Evolutionary conservation across 2,113 vertebrate species (phyloP), one percentile per base, ranked within the genome.

Genomic region (Atractosteus spatula): DNA sequence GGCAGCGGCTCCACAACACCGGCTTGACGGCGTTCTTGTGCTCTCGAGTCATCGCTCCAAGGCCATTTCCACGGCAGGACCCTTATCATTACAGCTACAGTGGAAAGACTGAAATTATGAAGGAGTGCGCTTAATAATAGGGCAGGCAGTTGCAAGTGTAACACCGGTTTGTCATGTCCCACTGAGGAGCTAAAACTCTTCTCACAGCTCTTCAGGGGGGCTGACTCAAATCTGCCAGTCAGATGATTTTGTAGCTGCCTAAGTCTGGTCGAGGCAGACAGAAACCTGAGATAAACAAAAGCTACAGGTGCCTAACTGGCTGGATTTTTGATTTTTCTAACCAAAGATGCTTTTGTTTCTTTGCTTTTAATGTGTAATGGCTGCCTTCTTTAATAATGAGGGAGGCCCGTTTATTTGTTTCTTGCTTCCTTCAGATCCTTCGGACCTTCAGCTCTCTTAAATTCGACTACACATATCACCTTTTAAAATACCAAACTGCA

Each of bases 61-160:
- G 84, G 84, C 76, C 70, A 73, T 70, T 82, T 82, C 77, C 80
- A 77, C 72, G 80, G 83, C 81, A 82, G 81, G 80, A 81, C 77
- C 70, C 68, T 81, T 84, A 81, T 90, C 87, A 90, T 92, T 90
- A 88, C 79, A 86, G 84, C 77, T 74, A 61, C 55, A 61, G 62
- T 47, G 56, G 76, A 76, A 77, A 82, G 80, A 81, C 80, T 83
- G 82, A 87, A 88, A 89, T 88, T 87, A 89, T 79, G 84, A 86
- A 81, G 71, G 62, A 57, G 77, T 83, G 84, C 84, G 83, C 80
- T 83, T 91, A 91, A 92, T 92, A 87, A 91, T 83, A 90, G 89
- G 89, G 90, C 77, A 85, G 80, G 76, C 83, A 54, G 72, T 75
- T 78, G 80, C 82, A 87, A 84, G 87, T 87, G 83, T 86, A 85